These are phyloP conservation scores for Tanypteryx hageni DNA, from an alignment of 2,888 invertebrate genomes.

Conservation along the genomic window DNA sequence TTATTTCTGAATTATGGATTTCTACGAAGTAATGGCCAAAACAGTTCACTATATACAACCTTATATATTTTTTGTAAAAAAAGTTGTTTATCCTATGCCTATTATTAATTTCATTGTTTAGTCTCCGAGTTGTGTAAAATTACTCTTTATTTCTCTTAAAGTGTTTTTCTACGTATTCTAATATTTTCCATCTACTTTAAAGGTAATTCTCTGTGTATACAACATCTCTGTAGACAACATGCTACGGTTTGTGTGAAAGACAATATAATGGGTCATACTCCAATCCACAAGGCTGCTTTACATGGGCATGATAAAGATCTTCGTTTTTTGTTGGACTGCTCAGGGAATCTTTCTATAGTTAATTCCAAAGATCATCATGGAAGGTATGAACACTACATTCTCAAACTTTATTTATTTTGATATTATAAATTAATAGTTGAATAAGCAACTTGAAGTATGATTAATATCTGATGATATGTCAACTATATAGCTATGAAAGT, in stretches of 20 bases:
- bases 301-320: slow-evolving; percentile 54
- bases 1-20: too few species aligned
- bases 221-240: slow-evolving; percentile 52
- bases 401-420: neutral
- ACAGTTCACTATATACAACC: too few species aligned
- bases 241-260: slow-evolving; percentile 59
- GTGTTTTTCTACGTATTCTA: neutral
- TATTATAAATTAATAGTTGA: neutral
- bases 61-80: too few species aligned
- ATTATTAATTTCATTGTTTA: too few species aligned
- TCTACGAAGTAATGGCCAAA: too few species aligned
- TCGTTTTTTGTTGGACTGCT: slow-evolving; percentile 29
- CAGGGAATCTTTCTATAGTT: slow-evolving; percentile 52
- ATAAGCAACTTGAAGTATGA: neutral
- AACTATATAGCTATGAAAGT: neutral
- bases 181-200: neutral
- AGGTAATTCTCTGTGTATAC: slow-evolving; percentile 48
- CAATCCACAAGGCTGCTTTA: slow-evolving; percentile 51
- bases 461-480: neutral
- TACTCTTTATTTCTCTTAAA: neutral
- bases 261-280: slow-evolving; percentile 47
- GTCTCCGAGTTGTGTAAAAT: neutral
- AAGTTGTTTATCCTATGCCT: too few species aligned
- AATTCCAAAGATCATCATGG: slow-evolving; percentile 59
- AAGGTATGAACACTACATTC: slow-evolving; percentile 16